Evolutionary conservation across 2,113 vertebrate genomes (phyloP).

Genomic region (Rissa tridactyla): DNA sequence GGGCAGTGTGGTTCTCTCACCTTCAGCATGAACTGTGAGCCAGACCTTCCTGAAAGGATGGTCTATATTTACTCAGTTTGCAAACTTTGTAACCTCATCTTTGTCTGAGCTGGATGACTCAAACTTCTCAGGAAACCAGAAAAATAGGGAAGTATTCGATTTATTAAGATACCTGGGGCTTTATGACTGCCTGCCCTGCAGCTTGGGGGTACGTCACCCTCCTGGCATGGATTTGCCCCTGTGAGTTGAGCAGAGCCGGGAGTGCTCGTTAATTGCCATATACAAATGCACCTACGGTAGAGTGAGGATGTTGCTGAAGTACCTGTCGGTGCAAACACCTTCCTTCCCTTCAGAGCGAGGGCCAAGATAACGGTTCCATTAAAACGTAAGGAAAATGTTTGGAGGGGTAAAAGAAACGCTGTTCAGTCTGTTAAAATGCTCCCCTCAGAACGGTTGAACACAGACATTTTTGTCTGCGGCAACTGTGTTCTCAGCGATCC

Average conservation of each 20-base stretch:
- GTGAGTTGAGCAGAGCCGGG: background rate
- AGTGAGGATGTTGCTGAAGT: background rate
- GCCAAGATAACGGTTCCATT: background rate
- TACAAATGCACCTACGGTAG: accelerated
- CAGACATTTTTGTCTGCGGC: background rate
- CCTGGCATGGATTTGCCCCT: accelerated
- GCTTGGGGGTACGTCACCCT: background rate
- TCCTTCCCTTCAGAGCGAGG: background rate
- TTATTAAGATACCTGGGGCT: background rate
- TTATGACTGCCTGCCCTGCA: background rate
- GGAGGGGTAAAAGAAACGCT: background rate
- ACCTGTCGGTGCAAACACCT: background rate
- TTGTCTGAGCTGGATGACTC: background rate
- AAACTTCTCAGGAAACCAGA: slow-evolving; percentile 14
- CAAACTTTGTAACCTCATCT: background rate
- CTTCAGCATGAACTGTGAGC: background rate
- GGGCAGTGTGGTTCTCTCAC: accelerated
- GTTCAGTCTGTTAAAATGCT: background rate
- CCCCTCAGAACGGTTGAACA: accelerated
- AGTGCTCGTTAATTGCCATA: accelerated
- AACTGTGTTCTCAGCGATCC: background rate
- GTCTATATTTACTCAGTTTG: background rate
- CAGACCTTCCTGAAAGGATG: background rate
- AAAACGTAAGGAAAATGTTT: background rate
- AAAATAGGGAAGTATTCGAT: background rate